Percentiles rank a stretch among this genome's conserved stretches.
Evolutionary conservation across 92 coral and sea anemone species (phyloP).

Genomic region (Umimayanthus kanabou): DNA sequence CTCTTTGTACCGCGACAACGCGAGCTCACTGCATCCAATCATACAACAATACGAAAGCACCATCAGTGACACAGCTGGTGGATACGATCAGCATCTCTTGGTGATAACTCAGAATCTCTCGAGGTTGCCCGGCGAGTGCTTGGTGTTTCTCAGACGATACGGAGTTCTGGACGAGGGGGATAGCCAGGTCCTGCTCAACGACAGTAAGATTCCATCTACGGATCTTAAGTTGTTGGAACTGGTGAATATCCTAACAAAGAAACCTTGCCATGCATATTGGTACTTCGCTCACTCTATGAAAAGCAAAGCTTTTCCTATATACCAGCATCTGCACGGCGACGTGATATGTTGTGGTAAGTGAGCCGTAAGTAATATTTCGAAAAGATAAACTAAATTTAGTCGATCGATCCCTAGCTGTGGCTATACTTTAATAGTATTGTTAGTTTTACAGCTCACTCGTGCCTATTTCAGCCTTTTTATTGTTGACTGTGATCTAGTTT

Average conservation of each 20-base stretch:
- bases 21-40: neutral
- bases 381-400: too few relatives aligned
- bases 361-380: neutral
- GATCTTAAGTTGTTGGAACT: conserved; percentile 12
- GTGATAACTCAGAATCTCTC: neutral
- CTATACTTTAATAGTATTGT: too few relatives aligned
- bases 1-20: neutral
- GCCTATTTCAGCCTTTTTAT: too few relatives aligned
- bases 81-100: neutral
- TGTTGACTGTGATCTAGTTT: too few relatives aligned
- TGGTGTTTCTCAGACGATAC: conserved; percentile 3
- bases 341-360: conserved; percentile 25
- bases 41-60: neutral
- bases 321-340: conserved; percentile 13
- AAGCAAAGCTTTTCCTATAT: conserved; percentile 19
- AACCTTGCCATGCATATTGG: conserved; percentile 29
- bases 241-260: conserved; percentile 20
- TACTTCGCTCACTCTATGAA: conserved; percentile 19
- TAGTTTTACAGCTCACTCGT: too few relatives aligned
- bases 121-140: conserved; percentile 16
- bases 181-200: neutral
- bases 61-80: neutral
- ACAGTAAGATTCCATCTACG: conserved; percentile 3
- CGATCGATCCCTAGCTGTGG: too few relatives aligned
- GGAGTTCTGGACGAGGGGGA: conserved; percentile 16